Percentiles rank a stretch among this genome's conserved stretches.
Conservation (phyloP, 2,113 vertebrate species). For the Henicopernis longicauda region DNA sequence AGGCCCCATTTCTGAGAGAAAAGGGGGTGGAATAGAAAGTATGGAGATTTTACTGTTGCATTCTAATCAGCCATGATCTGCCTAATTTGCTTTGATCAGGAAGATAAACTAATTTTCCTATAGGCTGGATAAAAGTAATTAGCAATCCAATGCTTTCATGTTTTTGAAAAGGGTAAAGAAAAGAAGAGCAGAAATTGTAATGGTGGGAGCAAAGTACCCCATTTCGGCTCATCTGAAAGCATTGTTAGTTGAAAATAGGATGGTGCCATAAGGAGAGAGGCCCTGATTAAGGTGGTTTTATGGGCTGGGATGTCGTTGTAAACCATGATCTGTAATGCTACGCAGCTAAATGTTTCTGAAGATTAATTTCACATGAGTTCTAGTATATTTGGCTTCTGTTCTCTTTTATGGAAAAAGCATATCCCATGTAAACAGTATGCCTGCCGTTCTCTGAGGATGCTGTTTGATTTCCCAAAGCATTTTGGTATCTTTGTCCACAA, state of each 20-base stretch:
- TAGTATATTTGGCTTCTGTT: background rate
- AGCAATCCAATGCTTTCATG: conserved; percentile 78
- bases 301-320: background rate
- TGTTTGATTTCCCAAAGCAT: background rate
- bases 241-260: conserved; percentile 67
- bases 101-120: conserved; percentile 86
- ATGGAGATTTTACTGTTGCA: conserved; percentile 82
- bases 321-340: background rate
- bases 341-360: background rate
- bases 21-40: conserved; percentile 76
- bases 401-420: background rate
- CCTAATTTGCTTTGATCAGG: conserved; percentile 84
- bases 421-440: background rate
- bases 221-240: conserved; percentile 70
- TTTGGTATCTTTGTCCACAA: background rate
- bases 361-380: background rate
- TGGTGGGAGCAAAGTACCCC: conserved; percentile 61
- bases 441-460: background rate
- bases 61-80: conserved; percentile 81
- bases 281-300: conserved; percentile 26
- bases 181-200: conserved; percentile 70
- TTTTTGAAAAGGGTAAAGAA: conserved; percentile 74
- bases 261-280: conserved; percentile 39
- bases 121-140: conserved; percentile 77
- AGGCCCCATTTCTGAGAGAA: conserved; percentile 78